phyloP scores from a whole-genome alignment of 2,113 vertebrate species.

The Heterochromis multidens region DNA sequence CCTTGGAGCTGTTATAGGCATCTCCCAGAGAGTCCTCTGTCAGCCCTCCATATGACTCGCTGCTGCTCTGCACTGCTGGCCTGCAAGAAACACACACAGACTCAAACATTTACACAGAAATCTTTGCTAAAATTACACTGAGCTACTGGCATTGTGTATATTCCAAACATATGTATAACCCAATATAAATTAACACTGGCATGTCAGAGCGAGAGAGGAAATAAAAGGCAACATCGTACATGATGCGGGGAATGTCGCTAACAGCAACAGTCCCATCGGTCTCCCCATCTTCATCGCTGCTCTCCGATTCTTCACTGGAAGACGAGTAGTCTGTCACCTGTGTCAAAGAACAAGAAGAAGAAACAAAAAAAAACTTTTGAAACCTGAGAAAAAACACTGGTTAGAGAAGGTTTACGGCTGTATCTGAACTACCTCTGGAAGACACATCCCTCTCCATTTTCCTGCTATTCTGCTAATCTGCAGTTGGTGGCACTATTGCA shows the following conservation, averaged over 20 bases:
- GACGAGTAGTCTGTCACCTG: slow-evolving; percentile 97
- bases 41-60: slow-evolving; percentile 83
- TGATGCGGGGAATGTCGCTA: slow-evolving; percentile 94
- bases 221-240: slow-evolving; percentile 76
- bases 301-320: slow-evolving; percentile 92
- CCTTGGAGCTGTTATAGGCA: slow-evolving; percentile 87
- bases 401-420: neutral
- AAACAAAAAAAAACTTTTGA: neutral
- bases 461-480: neutral
- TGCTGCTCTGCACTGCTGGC: slow-evolving; percentile 82
- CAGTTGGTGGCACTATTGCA: neutral
- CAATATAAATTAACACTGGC: slow-evolving; percentile 7
- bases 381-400: neutral
- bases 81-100: slow-evolving; percentile 66
- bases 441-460: neutral
- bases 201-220: neutral
- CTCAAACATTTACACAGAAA: neutral
- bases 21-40: slow-evolving; percentile 83
- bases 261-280: slow-evolving; percentile 92
- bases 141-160: neutral
- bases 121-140: neutral
- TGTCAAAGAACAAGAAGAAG: slow-evolving; percentile 34
- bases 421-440: neutral
- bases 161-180: neutral
- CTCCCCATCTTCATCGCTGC: slow-evolving; percentile 92